A percentile compares a stretch with the other conserved stretches of the same genome.
Evolutionary conservation across 2,888 invertebrate species (phyloP).

Genomic region (Deilephila porcellus): DNA sequence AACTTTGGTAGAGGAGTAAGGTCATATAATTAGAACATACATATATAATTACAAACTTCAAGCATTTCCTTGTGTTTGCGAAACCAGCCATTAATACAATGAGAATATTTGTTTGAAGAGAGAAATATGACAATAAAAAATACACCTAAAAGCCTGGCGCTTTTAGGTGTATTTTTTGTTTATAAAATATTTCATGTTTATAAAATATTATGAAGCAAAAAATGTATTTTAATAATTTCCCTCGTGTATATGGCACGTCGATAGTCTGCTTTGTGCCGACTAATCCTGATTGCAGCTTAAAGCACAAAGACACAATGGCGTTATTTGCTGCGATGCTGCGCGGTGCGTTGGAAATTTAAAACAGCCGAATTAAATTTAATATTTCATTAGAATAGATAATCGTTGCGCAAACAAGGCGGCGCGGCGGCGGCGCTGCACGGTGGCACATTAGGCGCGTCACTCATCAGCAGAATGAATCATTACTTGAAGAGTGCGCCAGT

Average conservation of each 20-base stretch:
- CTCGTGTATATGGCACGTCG: background rate
- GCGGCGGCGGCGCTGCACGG: constrained; percentile 54
- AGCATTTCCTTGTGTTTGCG: no score
- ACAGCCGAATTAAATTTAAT: constrained; percentile 58
- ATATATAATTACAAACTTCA: no score
- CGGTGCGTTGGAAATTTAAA: background rate
- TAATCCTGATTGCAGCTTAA: constrained; percentile 33
- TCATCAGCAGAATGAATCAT: constrained; percentile 85
- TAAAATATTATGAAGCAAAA: background rate
- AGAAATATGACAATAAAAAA: no score
- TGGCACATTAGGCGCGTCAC: constrained; percentile 81
- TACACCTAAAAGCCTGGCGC: no score
- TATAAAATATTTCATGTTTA: no score
- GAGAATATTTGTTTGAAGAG: no score
- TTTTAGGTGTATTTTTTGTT: no score
- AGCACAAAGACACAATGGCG: constrained; percentile 30
- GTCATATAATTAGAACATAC: no score
- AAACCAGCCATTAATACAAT: no score
- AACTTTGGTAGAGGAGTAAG: no score
- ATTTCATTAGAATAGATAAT: constrained; percentile 57
- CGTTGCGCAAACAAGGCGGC: constrained; percentile 70
- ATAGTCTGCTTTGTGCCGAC: constrained; percentile 23
- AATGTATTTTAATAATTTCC: constrained; percentile 19
- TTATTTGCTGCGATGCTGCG: background rate
- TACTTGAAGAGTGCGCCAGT: constrained; percentile 84